These are phyloP conservation scores for Cheilosia scutellata DNA, from an alignment of 2,888 invertebrate genomes.

Conservation along the genomic window DNA sequence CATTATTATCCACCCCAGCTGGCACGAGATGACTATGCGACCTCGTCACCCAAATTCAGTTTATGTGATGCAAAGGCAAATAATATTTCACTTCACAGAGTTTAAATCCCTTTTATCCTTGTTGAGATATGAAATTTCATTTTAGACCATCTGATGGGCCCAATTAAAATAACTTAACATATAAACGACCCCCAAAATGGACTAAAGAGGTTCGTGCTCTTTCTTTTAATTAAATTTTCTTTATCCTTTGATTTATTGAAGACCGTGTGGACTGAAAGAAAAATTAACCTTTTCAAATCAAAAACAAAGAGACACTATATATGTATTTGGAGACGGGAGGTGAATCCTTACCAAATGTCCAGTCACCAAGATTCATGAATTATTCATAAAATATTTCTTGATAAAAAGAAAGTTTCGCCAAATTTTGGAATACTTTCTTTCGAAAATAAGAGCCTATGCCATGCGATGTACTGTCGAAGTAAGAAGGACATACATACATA, in stretches of 20 bases:
- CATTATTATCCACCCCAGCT: conserved; percentile 43
- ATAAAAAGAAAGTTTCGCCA: conserved; percentile 19
- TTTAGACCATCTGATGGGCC: conserved; percentile 40
- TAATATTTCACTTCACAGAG: conserved; percentile 33
- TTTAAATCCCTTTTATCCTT: conserved; percentile 29
- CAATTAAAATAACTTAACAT: conserved; percentile 43
- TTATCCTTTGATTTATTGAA: not conserved
- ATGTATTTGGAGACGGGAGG: not conserved
- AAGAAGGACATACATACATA: conserved; percentile 21
- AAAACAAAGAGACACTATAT: not conserved
- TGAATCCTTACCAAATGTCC: conserved; percentile 16
- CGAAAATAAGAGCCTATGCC: not conserved
- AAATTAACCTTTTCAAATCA: not conserved
- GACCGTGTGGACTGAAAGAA: not conserved
- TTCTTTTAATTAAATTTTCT: conserved; percentile 45
- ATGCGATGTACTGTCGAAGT: not conserved
- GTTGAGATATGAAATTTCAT: conserved; percentile 24
- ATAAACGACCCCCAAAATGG: conserved; percentile 5
- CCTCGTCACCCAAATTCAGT: not conserved
- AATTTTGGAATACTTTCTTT: conserved; percentile 7
- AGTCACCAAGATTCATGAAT: conserved; percentile 29
- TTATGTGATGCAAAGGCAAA: conserved; percentile 27
- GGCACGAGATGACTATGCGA: no score
- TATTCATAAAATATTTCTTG: conserved; percentile 43
- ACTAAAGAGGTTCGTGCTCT: not conserved